Evolutionary conservation across 2,888 invertebrate genomes (phyloP).

Genomic region (Pristionchus exspectatus): DNA sequence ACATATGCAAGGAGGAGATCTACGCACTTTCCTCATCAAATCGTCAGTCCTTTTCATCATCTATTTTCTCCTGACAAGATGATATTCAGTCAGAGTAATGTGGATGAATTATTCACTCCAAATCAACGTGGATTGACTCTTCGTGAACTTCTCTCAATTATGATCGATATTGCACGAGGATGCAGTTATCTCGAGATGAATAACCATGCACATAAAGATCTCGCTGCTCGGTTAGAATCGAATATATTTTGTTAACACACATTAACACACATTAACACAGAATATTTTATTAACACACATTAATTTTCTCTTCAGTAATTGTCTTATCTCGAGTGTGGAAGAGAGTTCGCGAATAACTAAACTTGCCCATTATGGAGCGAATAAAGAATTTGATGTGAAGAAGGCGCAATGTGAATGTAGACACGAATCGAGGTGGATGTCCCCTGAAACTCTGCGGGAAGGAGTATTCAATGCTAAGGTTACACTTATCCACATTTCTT

Average conservation of each 20-base stretch:
- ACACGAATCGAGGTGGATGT: conserved; percentile 48
- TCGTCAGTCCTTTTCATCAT: conserved; percentile 64
- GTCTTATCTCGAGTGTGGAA: conserved; percentile 85
- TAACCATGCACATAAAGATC: conserved; percentile 95
- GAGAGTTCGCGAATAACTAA: conserved; percentile 87
- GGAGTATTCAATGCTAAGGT: conserved; percentile 30
- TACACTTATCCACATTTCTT: too few species aligned
- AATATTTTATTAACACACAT: too few species aligned
- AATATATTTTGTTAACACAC: not conserved
- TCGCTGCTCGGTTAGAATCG: conserved; percentile 87
- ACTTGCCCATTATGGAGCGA: conserved; percentile 81
- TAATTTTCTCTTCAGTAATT: conserved; percentile 83
- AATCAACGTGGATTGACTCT: conserved; percentile 79
- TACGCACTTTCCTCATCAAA: conserved; percentile 90
- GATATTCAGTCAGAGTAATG: not conserved
- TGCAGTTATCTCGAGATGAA: conserved; percentile 96
- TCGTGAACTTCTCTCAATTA: conserved; percentile 91
- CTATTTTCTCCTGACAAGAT: not conserved
- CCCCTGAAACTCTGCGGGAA: conserved; percentile 28
- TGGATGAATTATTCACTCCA: not conserved
- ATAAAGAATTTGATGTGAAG: conserved; percentile 21
- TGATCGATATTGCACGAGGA: conserved; percentile 95
- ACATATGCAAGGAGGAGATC: conserved; percentile 96
- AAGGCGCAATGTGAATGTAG: conserved; percentile 10
- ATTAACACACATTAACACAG: not conserved